Evolutionary conservation across 2,797 vertebrate species (phyloP), one percentile per base, ranked within the genome.

Genomic region (Rachycentron canadum): DNA sequence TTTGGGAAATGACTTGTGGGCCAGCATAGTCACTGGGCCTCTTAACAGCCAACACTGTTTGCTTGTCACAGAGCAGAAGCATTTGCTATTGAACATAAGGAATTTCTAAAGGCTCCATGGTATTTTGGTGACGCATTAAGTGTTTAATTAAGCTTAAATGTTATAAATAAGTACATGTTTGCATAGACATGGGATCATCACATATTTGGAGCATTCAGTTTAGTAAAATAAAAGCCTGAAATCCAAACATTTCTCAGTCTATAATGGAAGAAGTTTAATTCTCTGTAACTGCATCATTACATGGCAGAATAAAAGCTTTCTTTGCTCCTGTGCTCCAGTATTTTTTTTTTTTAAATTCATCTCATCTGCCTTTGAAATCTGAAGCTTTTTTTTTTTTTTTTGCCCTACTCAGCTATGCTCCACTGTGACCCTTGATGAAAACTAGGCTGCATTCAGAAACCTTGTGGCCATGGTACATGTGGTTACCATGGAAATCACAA

Each of bases 401-500:
- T 70, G 68, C 40, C 71, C 62, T 43, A 19, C 66, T 79, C 63
- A 21, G 49, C 74, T 70, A 3, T 2, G 28, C 78, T 71, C 71
- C 78, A 50, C 50, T 25, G 41, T 79, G 83, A 85, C 81, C 86
- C 77, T 74, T 12, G 5, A 59, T 81, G 66, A 80, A 88, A 88
- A 86, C 81, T 55, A 73, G 71, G 76, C 66, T 56, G 71, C 65
- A 56, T 88, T 92, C 81, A 86, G 58, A 83, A 87, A 83, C 78
- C 75, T 49, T 72, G 69, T 64, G 68, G 78, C 78, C 40, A 1
- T 10, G 16, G 82, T 81, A 60, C 88, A 91, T 93, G 90, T 43
- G 61, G 92, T 94, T 93, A 85, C 93, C 91, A 92, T 93, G 91
- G 92, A 87, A 88, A 94, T 91, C 0, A 17, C 69, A 90, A 79